Evolutionary conservation across 1,140 invertebrate genomes (phyloP), one percentile per base, ranked within the genome.

Genomic region (Hirudo medicinalis): DNA sequence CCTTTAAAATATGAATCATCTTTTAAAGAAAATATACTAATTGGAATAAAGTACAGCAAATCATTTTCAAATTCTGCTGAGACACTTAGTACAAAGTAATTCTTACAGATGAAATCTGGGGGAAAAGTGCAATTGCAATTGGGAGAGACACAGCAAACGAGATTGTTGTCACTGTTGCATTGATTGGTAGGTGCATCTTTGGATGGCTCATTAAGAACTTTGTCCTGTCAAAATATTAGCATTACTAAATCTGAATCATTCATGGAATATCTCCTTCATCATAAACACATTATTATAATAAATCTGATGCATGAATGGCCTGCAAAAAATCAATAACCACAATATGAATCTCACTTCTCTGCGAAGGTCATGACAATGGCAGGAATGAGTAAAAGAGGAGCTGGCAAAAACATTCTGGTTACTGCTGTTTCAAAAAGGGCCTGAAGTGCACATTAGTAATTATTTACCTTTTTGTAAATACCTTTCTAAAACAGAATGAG

Each of bases 141-240:
- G 82, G 82, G 36, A 83, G 75, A 15, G 82, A 81, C 54, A 77
- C 74, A 2, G 78, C 81, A 78, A 83, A 83, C n/a, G 78, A 74
- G 25, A 79, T 5, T 0, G 80, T 81, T 49, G 76, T 78, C n/a
- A 82, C 77, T 15, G 78, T 13, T 66, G 82, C 78, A 76, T 83
- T 81, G 20, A 81, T 70, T 20, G 81, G 81, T 60, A 82, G 73
- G 73, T 82, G 78, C 22, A 77, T 72, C 55, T 75, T 75, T 11
- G 82, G 82, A 72, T 79, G 72, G 25, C 43, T 71, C 71, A 76
- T 76, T n/a, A 82, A 73, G 74, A 81, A 79, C 68, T 73, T 73
- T 0, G 79, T 80, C 67, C 80, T 81, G 73, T 27, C 75, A 73
- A 54, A 75, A 57, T 71, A 40, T 67, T 32, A 60, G 49, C 72